Evolutionary conservation across 2,888 invertebrate species (phyloP).

Genomic region (Neria commutata): DNA sequence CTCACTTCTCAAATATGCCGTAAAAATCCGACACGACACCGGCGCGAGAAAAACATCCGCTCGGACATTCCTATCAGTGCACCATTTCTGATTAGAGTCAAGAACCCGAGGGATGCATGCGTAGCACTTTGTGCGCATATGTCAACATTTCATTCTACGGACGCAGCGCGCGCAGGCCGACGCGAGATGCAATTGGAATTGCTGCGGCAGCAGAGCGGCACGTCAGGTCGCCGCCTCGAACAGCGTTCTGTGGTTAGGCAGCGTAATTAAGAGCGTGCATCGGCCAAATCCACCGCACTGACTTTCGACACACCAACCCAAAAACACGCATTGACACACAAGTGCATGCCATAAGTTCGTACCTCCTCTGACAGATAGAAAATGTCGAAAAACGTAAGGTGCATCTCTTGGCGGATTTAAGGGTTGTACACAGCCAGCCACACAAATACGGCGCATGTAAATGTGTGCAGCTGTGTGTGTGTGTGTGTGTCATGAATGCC

Average conservation of each 20-base stretch:
- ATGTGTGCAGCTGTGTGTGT: background rate
- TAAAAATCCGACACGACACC: slow-evolving; percentile 29
- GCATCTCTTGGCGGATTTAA: slow-evolving; percentile 32
- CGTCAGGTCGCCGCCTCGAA: too few species aligned
- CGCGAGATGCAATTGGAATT: too few species aligned
- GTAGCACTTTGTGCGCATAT: slow-evolving; percentile 53
- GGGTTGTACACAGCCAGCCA: slow-evolving; percentile 4
- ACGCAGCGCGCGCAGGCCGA: too few species aligned
- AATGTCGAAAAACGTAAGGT: slow-evolving; percentile 58
- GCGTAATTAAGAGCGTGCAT: slow-evolving; percentile 47
- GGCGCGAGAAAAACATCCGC: slow-evolving; percentile 15
- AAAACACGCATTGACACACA: background rate
- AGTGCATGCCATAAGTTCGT: background rate
- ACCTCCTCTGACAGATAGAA: slow-evolving; percentile 54
- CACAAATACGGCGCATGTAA: background rate
- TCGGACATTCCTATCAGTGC: slow-evolving; percentile 33
- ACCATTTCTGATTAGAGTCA: slow-evolving; percentile 58
- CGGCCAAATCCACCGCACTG: slow-evolving; percentile 37
- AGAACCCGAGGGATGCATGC: slow-evolving; percentile 31
- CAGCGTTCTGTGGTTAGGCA: slow-evolving; percentile 54
- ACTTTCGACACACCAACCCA: background rate
- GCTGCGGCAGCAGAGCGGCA: too few species aligned
- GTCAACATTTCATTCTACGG: slow-evolving; percentile 60
- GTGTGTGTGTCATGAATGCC: slow-evolving; percentile 14
- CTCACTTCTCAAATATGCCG: slow-evolving; percentile 54